Evolutionary conservation across 2,797 vertebrate genomes (phyloP).

Genomic region (Melanotaenia parkinsoni): DNA sequence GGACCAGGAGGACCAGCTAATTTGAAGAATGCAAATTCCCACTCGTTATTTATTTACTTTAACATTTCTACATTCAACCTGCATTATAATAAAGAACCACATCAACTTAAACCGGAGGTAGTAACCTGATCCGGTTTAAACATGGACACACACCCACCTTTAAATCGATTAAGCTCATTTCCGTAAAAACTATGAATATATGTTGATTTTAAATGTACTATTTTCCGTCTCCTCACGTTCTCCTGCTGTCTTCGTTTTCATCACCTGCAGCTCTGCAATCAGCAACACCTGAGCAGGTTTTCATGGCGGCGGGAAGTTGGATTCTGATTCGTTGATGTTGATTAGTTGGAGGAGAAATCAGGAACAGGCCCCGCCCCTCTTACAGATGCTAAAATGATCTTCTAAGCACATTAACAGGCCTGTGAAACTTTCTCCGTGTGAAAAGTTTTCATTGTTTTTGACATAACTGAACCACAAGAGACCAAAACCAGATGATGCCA

Average conservation of each 20-base stretch:
- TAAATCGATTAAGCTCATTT: slow-evolving; percentile 29
- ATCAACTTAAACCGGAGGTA: too few species aligned
- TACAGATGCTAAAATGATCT: too few species aligned
- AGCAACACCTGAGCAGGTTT: slow-evolving; percentile 48
- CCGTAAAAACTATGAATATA: not conserved
- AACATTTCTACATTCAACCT: too few species aligned
- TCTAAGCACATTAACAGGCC: too few species aligned
- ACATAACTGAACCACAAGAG: too few species aligned
- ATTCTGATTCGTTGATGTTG: not conserved
- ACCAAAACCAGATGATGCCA: too few species aligned
- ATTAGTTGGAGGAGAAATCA: not conserved
- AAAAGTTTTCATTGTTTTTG: too few species aligned
- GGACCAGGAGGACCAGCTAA: slow-evolving; percentile 57
- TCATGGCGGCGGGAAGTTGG: not conserved
- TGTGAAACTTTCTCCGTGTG: too few species aligned
- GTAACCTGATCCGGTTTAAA: too few species aligned
- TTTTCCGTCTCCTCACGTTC: not conserved
- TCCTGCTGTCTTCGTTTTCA: not conserved
- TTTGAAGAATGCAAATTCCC: not conserved
- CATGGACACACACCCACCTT: slow-evolving; percentile 55
- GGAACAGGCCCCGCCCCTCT: too few species aligned
- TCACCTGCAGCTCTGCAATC: slow-evolving; percentile 53
- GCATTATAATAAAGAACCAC: not conserved
- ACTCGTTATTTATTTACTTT: too few species aligned
- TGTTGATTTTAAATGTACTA: slow-evolving; percentile 1